Evolutionary conservation across 1,140 invertebrate genomes (phyloP).

Genomic region (Penaeus chinensis): DNA sequence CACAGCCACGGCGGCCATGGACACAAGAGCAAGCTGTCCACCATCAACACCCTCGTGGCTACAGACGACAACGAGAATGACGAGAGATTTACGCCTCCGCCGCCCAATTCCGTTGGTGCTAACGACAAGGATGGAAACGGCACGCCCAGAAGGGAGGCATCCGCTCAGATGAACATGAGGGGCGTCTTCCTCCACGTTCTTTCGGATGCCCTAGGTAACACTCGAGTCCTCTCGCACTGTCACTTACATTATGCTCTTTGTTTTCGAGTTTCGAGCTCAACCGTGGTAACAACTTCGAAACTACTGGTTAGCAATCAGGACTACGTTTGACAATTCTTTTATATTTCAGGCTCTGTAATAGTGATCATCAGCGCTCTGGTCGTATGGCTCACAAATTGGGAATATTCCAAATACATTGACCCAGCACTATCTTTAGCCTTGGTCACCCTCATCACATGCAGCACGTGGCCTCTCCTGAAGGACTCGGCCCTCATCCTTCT

Average conservation of each 20-base stretch:
- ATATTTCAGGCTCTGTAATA: conserved; percentile 82
- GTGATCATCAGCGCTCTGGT: conserved; percentile 93
- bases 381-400: conserved; percentile 88
- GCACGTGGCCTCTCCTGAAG: conserved; percentile 87
- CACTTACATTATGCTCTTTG: too few species aligned
- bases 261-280: too few species aligned
- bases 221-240: too few species aligned
- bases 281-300: too few species aligned
- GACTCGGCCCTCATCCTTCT: conserved; percentile 90
- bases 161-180: conserved; percentile 91
- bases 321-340: not conserved
- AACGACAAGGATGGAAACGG: conserved; percentile 17
- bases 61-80: conserved; percentile 63
- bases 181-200: conserved; percentile 97
- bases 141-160: conserved; percentile 21
- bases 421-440: conserved; percentile 89
- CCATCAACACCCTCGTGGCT: conserved; percentile 62
- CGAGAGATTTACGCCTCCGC: conserved; percentile 47
- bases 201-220: conserved; percentile 87
- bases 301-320: too few species aligned
- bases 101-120: conserved; percentile 32
- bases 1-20: conserved; percentile 34
- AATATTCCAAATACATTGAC: conserved; percentile 87
- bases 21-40: conserved; percentile 53
- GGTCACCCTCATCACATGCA: conserved; percentile 83